These are phyloP conservation scores for Actinostola sp. DNA, from an alignment of 92 coral and sea anemone species.

Conservation along the genomic window DNA sequence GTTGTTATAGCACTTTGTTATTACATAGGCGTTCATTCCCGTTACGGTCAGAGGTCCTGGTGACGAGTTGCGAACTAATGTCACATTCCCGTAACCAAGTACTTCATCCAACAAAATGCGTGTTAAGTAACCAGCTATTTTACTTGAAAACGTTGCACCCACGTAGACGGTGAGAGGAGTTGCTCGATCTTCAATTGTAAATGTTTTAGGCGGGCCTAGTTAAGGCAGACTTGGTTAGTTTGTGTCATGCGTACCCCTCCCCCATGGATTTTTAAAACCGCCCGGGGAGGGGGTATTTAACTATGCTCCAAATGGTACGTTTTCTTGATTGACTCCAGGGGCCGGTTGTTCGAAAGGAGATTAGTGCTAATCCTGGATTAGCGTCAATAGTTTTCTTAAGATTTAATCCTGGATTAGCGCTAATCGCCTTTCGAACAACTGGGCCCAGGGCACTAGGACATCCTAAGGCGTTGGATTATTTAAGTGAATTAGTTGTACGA, in stretches of 20 bases:
- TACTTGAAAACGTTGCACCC: slow-evolving; percentile 45
- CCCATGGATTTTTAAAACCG: not conserved
- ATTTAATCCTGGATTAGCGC: no score
- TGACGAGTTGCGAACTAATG: slow-evolving; percentile 11
- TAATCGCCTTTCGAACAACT: no score
- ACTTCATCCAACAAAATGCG: slow-evolving; percentile 65
- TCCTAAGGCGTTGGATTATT: no score
- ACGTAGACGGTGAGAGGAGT: slow-evolving; percentile 54
- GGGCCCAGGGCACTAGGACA: no score
- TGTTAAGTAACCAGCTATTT: slow-evolving; percentile 40
- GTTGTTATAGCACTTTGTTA: not conserved
- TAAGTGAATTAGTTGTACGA: no score
- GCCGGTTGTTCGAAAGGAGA: no score
- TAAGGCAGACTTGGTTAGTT: not conserved
- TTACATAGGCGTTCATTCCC: slow-evolving; percentile 9
- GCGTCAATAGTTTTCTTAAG: no score
- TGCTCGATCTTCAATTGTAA: slow-evolving; percentile 18
- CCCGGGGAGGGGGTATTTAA: no score
- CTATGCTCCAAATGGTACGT: no score
- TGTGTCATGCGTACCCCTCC: not conserved
- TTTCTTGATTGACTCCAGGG: no score
- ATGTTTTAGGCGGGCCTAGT: not conserved
- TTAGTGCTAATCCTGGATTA: no score
- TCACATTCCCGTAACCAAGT: slow-evolving; percentile 66
- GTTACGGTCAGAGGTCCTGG: slow-evolving; percentile 25